Evolutionary conservation across 2,113 vertebrate species (phyloP), one percentile per base, ranked within the genome.

Genomic region (Uria lomvia): DNA sequence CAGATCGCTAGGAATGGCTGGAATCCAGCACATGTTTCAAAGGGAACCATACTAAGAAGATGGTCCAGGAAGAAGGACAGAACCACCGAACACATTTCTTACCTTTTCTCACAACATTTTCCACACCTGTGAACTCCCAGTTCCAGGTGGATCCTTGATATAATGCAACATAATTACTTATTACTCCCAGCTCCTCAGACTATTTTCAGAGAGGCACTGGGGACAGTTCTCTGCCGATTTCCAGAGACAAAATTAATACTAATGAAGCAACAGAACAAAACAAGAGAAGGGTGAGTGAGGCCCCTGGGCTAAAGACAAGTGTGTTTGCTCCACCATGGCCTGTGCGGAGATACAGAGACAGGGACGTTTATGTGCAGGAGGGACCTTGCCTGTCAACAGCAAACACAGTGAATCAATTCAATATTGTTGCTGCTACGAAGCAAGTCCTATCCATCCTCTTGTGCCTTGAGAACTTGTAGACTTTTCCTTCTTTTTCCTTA

Each of bases 261-360:
- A 43, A 42, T 5, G 17, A 78, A n/a, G 32, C 14, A 62, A 38
- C 18, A 77, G n/a, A 83, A 92, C 3, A 10, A 80, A 82, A 62
- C 0, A 29, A 40, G 3, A 52, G 34, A 52, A 24, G 0, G 1
- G 12, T 2, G 40, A 94, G 50, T 1, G 5, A 79, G 34, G 34
- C 23, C 40, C 40, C 20, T 5, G 2, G 3, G 40, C 27, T 90
- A 3, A 49, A 73, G 58, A 53, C 3, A 34, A 58, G 19, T 4
- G 32, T 32, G 17, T 59, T 81, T 59, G n/a, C 30, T 72, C 65
- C 68, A 36, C 29, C 38, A 11, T 12, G 1, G 2, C 34, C 65
- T 42, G 40, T 14, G 29, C 19, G 42, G 47, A 73, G 32, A 5
- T 29, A 40, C 9, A 38, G 58, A 75, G 62, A 43, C 66, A 36